phyloP scores from a whole-genome alignment of 2,888 invertebrate genomes.

The Callimorpha dominula region DNA sequence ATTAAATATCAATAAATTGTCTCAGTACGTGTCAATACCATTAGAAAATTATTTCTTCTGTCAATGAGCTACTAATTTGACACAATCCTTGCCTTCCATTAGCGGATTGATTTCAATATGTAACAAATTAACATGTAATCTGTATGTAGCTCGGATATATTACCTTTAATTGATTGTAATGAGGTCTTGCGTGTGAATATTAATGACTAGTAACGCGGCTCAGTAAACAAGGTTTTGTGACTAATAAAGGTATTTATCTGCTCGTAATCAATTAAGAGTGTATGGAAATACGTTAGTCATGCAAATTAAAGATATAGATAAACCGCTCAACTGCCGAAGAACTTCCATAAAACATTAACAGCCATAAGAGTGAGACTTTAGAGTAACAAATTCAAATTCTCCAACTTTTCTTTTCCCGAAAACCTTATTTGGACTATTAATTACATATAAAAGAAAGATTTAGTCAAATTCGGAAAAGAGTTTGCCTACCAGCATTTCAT shows the following conservation, averaged over 20 bases:
- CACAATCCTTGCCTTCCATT: neutral
- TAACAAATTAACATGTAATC: slow-evolving; percentile 28
- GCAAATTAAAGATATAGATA: neutral
- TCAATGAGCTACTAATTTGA: too few species aligned
- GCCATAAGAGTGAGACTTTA: too few species aligned
- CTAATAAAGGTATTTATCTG: slow-evolving; percentile 6
- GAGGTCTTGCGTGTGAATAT: slow-evolving; percentile 36
- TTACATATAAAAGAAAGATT: too few species aligned
- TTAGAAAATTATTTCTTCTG: too few species aligned
- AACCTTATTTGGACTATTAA: too few species aligned
- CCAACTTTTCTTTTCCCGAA: too few species aligned
- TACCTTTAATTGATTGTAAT: slow-evolving; percentile 39
- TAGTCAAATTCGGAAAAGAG: too few species aligned
- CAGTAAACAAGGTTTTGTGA: slow-evolving; percentile 25
- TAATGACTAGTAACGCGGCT: slow-evolving; percentile 18
- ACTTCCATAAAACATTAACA: too few species aligned
- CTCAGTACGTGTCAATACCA: too few species aligned
- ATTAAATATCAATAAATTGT: too few species aligned
- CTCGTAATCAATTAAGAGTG: neutral
- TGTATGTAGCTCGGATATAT: slow-evolving; percentile 30
- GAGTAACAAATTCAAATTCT: too few species aligned
- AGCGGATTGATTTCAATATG: slow-evolving; percentile 8
- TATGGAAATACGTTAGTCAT: neutral
- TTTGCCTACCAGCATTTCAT: too few species aligned
- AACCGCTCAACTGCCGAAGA: neutral